A percentile compares a stretch with the other conserved stretches of the same genome.
phyloP scores from a whole-genome alignment of 2,797 vertebrate genomes.

The Siniperca scherzeri region DNA sequence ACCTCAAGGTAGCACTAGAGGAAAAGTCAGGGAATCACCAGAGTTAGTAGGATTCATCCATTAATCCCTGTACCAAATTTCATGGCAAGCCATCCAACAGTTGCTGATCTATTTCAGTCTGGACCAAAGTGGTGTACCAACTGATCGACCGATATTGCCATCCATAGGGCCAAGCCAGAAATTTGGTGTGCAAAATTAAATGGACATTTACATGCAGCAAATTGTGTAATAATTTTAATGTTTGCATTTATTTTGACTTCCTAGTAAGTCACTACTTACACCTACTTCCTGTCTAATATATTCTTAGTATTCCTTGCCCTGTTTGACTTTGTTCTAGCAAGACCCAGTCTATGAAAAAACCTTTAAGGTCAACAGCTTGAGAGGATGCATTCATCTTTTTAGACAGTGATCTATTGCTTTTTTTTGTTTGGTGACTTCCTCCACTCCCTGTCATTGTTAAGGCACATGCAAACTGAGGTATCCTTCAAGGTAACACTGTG shows the following conservation, averaged over 20 bases:
- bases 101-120: too few species aligned
- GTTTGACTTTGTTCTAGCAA: not conserved
- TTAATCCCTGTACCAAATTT: too few species aligned
- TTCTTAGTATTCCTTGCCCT: not conserved
- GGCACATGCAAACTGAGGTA: conserved; percentile 7
- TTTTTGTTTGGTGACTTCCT: conserved; percentile 12
- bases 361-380: conserved; percentile 8
- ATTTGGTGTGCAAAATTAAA: not conserved
- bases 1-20: too few species aligned
- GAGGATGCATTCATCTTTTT: conserved; percentile 12
- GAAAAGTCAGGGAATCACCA: not conserved
- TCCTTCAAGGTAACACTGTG: conserved; percentile 1
- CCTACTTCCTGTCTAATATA: not conserved
- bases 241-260: not conserved
- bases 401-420: conserved; percentile 29
- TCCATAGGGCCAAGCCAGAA: not conserved
- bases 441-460: not conserved
- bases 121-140: too few species aligned
- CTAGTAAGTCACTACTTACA: too few species aligned
- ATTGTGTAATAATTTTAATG: not conserved
- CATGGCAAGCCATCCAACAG: too few species aligned
- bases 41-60: not conserved
- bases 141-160: not conserved
- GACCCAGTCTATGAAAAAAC: not conserved
- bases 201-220: not conserved